A percentile compares a stretch with the other conserved stretches of the same genome.
Conservation (phyloP, 1,140 invertebrate species). For the Nephotettix cincticeps region DNA sequence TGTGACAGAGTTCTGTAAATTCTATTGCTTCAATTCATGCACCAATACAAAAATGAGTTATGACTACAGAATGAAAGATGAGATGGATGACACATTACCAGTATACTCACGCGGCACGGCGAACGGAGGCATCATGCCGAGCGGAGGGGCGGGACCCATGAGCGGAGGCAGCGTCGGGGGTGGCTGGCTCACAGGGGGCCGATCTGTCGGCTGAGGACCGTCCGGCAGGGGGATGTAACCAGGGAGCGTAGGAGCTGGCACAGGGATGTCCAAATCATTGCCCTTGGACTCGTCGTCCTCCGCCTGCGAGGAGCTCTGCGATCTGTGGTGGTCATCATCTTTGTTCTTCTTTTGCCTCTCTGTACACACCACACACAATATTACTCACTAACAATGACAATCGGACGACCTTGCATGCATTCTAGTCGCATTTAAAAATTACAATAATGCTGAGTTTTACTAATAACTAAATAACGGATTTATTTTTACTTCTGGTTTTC, state of each 20-base stretch:
- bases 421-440: no score
- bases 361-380: no score
- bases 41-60: no score
- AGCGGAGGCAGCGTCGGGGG: constrained; percentile 54
- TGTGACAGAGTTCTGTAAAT: no score
- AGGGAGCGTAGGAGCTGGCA: constrained; percentile 34
- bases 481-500: no score
- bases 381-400: no score
- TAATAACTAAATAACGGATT: no score
- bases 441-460: no score
- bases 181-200: constrained; percentile 51
- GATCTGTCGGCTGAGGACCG: constrained; percentile 37
- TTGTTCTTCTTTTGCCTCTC: constrained; percentile 21
- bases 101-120: constrained; percentile 52
- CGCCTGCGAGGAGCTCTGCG: constrained; percentile 20
- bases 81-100: constrained; percentile 20
- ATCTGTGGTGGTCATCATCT: constrained; percentile 21
- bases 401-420: no score
- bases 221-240: constrained; percentile 44
- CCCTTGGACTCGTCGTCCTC: constrained; percentile 1
- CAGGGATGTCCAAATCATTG: constrained; percentile 26
- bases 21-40: no score
- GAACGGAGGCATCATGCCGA: constrained; percentile 52
- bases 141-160: constrained; percentile 42
- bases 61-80: background rate